phyloP scores from a whole-genome alignment of 2,113 vertebrate genomes.

The Echinops telfairi region DNA sequence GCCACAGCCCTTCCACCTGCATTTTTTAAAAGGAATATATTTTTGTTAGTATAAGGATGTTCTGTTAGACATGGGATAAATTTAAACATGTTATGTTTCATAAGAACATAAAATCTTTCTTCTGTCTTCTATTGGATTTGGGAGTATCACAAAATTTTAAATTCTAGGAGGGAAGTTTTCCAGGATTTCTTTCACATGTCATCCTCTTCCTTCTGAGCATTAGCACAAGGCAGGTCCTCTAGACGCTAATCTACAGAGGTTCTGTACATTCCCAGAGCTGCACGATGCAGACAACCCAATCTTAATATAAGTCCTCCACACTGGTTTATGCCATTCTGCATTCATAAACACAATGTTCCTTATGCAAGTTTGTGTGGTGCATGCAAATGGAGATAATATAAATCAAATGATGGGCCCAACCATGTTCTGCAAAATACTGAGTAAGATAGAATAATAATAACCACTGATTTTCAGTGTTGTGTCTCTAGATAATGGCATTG shows the following conservation, averaged over 20 bases:
- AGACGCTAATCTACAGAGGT: not conserved
- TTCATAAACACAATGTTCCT: constrained; percentile 21
- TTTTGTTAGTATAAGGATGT: constrained; percentile 7
- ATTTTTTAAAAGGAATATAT: not conserved
- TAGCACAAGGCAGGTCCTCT: not conserved
- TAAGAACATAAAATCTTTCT: constrained; percentile 3
- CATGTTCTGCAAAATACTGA: not conserved
- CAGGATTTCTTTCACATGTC: constrained; percentile 41
- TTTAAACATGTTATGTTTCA: constrained; percentile 17
- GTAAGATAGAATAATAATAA: not conserved
- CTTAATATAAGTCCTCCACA: not conserved
- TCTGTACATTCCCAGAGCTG: not conserved
- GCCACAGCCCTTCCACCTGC: not conserved
- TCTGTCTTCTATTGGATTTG: constrained; percentile 20
- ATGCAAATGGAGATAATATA: not conserved
- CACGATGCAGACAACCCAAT: not conserved
- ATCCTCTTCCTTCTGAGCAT: constrained; percentile 37
- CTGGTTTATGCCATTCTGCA: not conserved
- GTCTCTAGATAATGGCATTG: not conserved
- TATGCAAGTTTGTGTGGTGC: not conserved
- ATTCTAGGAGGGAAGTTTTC: constrained; percentile 44
- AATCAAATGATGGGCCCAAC: not conserved
- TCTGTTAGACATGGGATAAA: constrained; percentile 49
- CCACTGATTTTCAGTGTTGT: not conserved
- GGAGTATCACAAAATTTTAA: constrained; percentile 45